Conservation (phyloP, 2,888 invertebrate genomes). For the Napeogenes inachia region DNA sequence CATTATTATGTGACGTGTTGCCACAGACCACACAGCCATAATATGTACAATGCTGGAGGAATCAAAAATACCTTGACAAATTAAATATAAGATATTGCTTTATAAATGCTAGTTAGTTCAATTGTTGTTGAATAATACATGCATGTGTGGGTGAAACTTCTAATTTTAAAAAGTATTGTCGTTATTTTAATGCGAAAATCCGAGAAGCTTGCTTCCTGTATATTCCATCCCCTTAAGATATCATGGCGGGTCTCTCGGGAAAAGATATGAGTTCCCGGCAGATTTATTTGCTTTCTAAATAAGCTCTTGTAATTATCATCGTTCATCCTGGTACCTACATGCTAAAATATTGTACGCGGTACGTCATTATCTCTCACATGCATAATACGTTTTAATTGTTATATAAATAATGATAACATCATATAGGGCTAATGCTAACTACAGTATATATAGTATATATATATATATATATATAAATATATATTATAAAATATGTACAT, state of each 20-base stretch:
- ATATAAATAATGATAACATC: too few relatives aligned
- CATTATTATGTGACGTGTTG: constrained; percentile 16
- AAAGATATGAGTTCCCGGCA: constrained; percentile 1
- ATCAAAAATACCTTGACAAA: neutral
- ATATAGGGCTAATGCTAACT: too few relatives aligned
- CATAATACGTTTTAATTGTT: too few relatives aligned
- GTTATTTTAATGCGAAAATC: neutral
- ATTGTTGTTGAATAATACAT: neutral
- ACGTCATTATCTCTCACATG: too few relatives aligned
- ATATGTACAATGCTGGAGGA: neutral
- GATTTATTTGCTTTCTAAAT: constrained; percentile 3
- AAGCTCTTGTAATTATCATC: constrained; percentile 3
- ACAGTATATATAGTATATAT: too few relatives aligned
- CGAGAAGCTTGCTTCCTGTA: neutral
- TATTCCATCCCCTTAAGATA: constrained; percentile 5
- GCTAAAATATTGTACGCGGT: neutral
- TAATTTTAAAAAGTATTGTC: too few relatives aligned
- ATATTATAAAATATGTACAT: too few relatives aligned
- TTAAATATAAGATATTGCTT: neutral
- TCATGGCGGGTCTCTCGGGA: constrained; percentile 2
- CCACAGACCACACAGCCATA: neutral
- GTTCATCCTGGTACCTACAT: neutral
- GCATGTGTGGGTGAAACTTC: too few relatives aligned
- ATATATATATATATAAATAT: too few relatives aligned
- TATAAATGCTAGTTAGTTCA: too few relatives aligned